Evolutionary conservation across 2,888 invertebrate genomes (phyloP), one percentile per base, ranked within the genome.

Genomic region (Lacanobia oleracea): DNA sequence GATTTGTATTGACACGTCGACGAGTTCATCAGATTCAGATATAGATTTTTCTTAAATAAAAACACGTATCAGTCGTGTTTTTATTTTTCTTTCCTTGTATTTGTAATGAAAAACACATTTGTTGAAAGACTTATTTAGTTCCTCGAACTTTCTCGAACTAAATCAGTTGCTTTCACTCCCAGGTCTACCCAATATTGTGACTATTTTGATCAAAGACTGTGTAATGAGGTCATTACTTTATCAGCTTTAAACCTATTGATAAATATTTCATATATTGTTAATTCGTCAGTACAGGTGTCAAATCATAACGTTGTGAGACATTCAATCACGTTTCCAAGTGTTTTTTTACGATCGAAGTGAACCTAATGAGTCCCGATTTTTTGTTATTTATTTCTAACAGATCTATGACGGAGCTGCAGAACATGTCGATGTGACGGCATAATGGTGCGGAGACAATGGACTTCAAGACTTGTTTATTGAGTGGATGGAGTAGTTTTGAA

Each of bases 391-490:
- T 92, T 91, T 91, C 88, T 89, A 90, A 90, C 87, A 91, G 91
- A 93, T 92, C 92, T 93, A 93, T 93, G 94, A 93, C 89, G 88
- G 91, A 88, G 87, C 86, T 88, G 88, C 88, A 89, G 89, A 90
- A 89, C 90, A 90, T 91, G 90, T 92, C 90, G 89, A 90, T 89
- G 90, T 93, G 93, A 93, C 92, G 92, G 92, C 89, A 91, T 94
- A 93, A 94, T 93, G 91, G 91, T 91, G 87, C 88, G 88, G 92
- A 93, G 93, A 94, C 95, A 95, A 95, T 95, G 94, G 94, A 92
- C 91, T 92, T 93, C 91, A 93, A 94, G 94, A 94, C 95, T 94
- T 94, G 94, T 94, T 95, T 95, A 95, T 95, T 93, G 92, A 93
- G 91, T 91, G 88, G 93, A 94, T 94, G 94, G 95, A 95, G 95